A percentile compares a stretch with the other conserved stretches of the same genome.
Conservation (phyloP, 2,113 vertebrate genomes). For the Pseudorhombus dupliciocellatus region DNA sequence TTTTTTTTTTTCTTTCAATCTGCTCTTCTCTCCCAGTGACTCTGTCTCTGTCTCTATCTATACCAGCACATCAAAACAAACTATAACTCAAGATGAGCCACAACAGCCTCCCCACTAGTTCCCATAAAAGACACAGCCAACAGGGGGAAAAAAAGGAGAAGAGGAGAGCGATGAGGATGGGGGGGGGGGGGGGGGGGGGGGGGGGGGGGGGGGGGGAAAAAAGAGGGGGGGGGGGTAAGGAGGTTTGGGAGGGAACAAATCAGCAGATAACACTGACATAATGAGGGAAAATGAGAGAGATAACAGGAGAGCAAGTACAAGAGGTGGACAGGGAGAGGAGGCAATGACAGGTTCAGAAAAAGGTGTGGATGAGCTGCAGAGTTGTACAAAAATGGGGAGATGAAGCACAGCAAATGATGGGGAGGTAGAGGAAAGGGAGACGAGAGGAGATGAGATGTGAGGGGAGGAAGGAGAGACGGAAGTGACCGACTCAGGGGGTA, state of each 20-base stretch:
- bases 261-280: conserved; percentile 60
- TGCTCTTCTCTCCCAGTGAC: conserved; percentile 20
- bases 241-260: conserved; percentile 53
- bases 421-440: conserved; percentile 1
- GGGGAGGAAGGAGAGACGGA: conserved; percentile 18
- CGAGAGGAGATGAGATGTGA: conserved; percentile 5
- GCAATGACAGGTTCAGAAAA: neutral
- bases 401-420: conserved; percentile 43
- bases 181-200: conserved; percentile 30
- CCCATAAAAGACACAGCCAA: conserved; percentile 54
- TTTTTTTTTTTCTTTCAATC: conserved; percentile 18
- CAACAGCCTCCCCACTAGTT: conserved; percentile 62
- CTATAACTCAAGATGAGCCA: conserved; percentile 67
- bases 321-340: conserved; percentile 21
- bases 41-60: conserved; percentile 53
- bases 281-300: conserved; percentile 59
- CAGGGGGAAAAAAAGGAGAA: conserved; percentile 8
- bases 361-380: neutral
- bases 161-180: conserved; percentile 1
- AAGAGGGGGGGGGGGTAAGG: conserved; percentile 28
- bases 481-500: conserved; percentile 59
- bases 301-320: conserved; percentile 26
- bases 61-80: conserved; percentile 74
- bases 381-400: conserved; percentile 27
- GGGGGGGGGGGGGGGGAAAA: conserved; percentile 42